These are phyloP conservation scores for Irena cyanogastra DNA, from an alignment of 2,113 vertebrate species.

Conservation along the genomic window DNA sequence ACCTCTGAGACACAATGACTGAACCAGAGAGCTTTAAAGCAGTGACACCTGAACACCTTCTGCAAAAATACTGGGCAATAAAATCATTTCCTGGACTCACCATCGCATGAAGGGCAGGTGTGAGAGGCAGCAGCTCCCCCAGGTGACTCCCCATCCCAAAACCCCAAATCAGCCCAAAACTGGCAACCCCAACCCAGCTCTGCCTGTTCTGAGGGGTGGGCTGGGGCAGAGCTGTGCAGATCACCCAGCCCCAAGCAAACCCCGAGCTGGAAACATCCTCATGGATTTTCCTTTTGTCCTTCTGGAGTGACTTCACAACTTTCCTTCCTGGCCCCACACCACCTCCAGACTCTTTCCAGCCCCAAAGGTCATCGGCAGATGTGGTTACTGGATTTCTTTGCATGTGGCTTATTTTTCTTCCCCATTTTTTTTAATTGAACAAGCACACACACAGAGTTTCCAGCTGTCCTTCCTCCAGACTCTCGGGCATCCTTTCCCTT, in stretches of 20 bases:
- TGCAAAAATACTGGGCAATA: not conserved
- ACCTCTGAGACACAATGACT: not conserved
- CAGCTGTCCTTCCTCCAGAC: not conserved
- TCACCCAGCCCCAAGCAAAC: not conserved
- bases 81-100: not conserved
- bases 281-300: slow-evolving; percentile 2
- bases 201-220: not conserved
- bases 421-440: not conserved
- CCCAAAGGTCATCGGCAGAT: slow-evolving; percentile 16
- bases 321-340: not conserved
- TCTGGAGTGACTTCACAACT: slow-evolving; percentile 11
- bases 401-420: not conserved
- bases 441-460: not conserved
- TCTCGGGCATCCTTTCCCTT: slow-evolving; percentile 2
- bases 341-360: slow-evolving; percentile 34
- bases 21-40: not conserved
- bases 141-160: not conserved
- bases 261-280: not conserved
- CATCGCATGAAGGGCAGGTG: not conserved
- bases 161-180: not conserved
- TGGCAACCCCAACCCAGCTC: not conserved
- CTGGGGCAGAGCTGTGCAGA: not conserved
- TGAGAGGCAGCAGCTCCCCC: not conserved
- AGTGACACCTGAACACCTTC: not conserved
- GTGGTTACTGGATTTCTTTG: not conserved